Evolutionary conservation across 1,140 invertebrate genomes (phyloP), one percentile per base, ranked within the genome.

Genomic region (Calosoma granatense): DNA sequence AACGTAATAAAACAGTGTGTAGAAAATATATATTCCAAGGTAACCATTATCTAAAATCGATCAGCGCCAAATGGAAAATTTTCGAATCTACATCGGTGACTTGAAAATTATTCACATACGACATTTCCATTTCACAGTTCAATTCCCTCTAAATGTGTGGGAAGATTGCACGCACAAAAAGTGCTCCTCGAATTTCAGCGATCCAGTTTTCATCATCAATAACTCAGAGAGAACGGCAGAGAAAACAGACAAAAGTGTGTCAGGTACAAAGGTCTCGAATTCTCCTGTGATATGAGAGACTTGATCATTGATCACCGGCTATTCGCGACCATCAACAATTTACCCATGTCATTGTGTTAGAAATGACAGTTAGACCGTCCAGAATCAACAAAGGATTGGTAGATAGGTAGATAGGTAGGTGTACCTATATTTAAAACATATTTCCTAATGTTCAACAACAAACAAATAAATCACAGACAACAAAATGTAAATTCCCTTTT

Each of bases 81-180:
- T 47, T 17, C 41, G 41, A 47, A 47, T 47, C 15, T 47, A 47
- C 41, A 47, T 47, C 41, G 17, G 41, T 47, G 41, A 47, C 41
- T 47, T 17, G 41, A 47, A 47, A 47, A 47, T 47, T 47, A 47
- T 47, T 47, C 41, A 47, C 41, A 47, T 47, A 47, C 41, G 41
- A 47, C 41, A 47, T 47, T 47, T 47, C 41, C 41, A 47, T 47
- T 47, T 47, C 41, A 47, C 41, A 47, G 41, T 47, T 47, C 41
- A 47, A 47, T 47, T 47, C 41, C 41, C 41, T 47, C 41, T 47
- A 47, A 47, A 47, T 47, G 41, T 47, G 41, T 47, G 41, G 41
- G 41, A 47, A 47, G 41, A 47, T 47, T 47, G 41, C 41, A 47
- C 41, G 41, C 41, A 47, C 41, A 47, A 47, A 47, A 47, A 47